Evolutionary conservation across 2,888 invertebrate genomes (phyloP).

Genomic region (Tyria jacobaeae): DNA sequence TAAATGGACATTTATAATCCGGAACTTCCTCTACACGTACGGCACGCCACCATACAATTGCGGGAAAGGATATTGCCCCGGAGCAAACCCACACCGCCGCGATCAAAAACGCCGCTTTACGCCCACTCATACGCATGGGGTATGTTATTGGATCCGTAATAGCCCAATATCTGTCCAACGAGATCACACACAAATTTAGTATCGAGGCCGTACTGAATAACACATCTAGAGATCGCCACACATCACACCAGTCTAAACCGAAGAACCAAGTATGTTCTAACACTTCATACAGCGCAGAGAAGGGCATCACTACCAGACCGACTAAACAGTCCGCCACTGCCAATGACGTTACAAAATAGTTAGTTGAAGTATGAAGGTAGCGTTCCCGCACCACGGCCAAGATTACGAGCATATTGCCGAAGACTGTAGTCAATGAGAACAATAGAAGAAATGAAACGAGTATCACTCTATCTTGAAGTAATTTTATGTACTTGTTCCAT

Average conservation of each 20-base stretch:
- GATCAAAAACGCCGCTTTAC: conserved; percentile 94
- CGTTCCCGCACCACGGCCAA: conserved; percentile 96
- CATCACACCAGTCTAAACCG: conserved; percentile 98
- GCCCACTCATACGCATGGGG: conserved; percentile 97
- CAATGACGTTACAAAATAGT: conserved; percentile 98
- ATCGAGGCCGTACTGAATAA: conserved; percentile 99
- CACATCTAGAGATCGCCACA: conserved; percentile 98
- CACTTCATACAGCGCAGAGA: conserved; percentile 96
- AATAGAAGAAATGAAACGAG: conserved; percentile 93
- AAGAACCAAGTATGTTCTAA: conserved; percentile 97
- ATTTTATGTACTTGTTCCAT: conserved; percentile 81
- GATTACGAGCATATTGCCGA: conserved; percentile 98
- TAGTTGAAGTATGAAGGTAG: conserved; percentile 98
- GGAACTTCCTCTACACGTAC: conserved; percentile 93
- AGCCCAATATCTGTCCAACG: conserved; percentile 98
- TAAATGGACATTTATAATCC: conserved; percentile 96
- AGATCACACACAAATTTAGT: conserved; percentile 98
- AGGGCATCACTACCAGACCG: conserved; percentile 99
- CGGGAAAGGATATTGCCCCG: conserved; percentile 98
- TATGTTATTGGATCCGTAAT: conserved; percentile 99
- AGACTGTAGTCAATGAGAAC: conserved; percentile 96
- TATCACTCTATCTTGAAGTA: conserved; percentile 89
- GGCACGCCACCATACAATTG: conserved; percentile 98
- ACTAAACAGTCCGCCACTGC: conserved; percentile 99
- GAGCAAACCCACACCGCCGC: conserved; percentile 98